These are phyloP conservation scores for Syngnathus acus DNA, from an alignment of 2,797 vertebrate genomes.

Conservation along the genomic window DNA sequence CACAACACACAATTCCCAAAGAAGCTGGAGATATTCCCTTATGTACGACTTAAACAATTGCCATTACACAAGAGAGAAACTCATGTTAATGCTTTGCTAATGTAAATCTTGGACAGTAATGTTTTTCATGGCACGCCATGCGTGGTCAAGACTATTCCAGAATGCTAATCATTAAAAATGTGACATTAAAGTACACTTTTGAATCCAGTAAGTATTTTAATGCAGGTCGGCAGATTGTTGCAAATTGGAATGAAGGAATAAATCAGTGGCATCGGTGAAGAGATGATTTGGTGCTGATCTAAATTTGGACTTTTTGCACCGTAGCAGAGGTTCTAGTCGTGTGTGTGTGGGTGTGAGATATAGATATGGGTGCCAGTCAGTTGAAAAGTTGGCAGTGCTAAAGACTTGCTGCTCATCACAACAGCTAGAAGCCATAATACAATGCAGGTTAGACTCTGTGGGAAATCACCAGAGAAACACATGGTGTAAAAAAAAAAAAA, in stretches of 20 bases:
- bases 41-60: neutral
- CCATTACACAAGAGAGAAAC: neutral
- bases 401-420: slow-evolving; percentile 17
- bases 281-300: neutral
- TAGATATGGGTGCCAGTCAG: slow-evolving; percentile 4
- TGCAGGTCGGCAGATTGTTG: neutral
- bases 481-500: slow-evolving; percentile 15
- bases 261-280: neutral
- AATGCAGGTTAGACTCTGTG: slow-evolving; percentile 9
- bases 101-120: neutral
- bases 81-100: neutral
- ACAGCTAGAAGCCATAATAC: slow-evolving; percentile 11
- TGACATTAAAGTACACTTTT: neutral
- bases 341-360: neutral
- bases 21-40: neutral
- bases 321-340: neutral
- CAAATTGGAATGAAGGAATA: neutral
- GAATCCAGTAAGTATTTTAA: neutral
- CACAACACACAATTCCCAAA: neutral
- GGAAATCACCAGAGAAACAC: slow-evolving; percentile 21
- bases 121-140: neutral
- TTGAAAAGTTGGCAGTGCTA: slow-evolving; percentile 1
- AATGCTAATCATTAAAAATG: neutral
- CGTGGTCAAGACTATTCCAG: neutral
- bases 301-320: neutral